Conservation (phyloP, 2,113 vertebrate genomes). For the Atractosteus spatula region DNA sequence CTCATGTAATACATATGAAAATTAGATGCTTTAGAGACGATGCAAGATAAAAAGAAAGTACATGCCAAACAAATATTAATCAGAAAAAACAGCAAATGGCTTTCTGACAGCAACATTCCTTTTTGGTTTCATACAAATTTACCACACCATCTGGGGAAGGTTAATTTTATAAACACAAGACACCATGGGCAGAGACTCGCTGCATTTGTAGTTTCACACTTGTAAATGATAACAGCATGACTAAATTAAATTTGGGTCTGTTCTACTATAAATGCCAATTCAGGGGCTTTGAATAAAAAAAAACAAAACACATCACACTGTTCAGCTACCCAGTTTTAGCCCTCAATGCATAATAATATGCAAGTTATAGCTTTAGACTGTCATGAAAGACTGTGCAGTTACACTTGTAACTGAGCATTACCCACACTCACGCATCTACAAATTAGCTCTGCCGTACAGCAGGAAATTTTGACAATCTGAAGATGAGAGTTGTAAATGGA, state of each 20-base stretch:
- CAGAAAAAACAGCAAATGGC: background rate
- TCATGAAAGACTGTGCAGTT: constrained; percentile 39
- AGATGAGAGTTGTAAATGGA: background rate
- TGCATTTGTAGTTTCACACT: background rate
- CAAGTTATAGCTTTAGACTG: constrained; percentile 60
- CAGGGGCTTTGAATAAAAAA: constrained; percentile 15
- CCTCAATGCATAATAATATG: constrained; percentile 44
- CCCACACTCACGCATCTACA: constrained; percentile 58
- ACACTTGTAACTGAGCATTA: constrained; percentile 39
- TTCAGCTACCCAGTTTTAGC: background rate
- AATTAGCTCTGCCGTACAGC: constrained; percentile 48
- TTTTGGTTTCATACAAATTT: background rate
- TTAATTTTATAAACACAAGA: constrained; percentile 6
- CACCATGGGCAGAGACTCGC: background rate
- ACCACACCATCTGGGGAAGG: constrained; percentile 5
- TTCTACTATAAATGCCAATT: constrained; percentile 23
- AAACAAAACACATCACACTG: constrained; percentile 18
- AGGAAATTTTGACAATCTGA: constrained; percentile 8
- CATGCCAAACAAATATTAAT: no score
- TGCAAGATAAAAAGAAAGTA: no score
- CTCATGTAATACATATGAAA: no score
- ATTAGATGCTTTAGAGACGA: no score
- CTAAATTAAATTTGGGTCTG: constrained; percentile 31
- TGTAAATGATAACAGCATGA: constrained; percentile 15
- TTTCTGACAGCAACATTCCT: background rate